Conservation (phyloP, 2,113 vertebrate genomes). For the Anolis sagrei region DNA sequence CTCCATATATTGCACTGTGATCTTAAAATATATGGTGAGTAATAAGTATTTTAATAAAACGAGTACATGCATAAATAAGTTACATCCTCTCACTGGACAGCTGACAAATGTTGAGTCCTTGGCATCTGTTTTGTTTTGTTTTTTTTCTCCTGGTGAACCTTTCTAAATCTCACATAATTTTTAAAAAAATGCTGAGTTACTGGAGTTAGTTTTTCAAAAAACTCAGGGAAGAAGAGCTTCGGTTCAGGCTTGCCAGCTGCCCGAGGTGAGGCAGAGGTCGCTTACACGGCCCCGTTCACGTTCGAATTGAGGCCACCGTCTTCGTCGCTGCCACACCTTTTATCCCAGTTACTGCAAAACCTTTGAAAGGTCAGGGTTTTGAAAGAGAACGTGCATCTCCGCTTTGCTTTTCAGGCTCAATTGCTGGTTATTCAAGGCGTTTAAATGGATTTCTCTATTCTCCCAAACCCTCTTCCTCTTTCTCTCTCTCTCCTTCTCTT, state of each 20-base stretch:
- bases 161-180: not conserved
- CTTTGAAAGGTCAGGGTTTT: conserved; percentile 66
- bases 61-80: too few relatives aligned
- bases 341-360: conserved; percentile 17
- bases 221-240: not conserved
- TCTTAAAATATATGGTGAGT: too few relatives aligned
- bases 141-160: not conserved
- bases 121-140: not conserved
- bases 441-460: conserved; percentile 31
- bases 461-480: conserved; percentile 33
- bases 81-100: not conserved
- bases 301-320: not conserved
- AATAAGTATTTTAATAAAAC: too few relatives aligned
- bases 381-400: conserved; percentile 63
- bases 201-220: not conserved
- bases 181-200: not conserved
- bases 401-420: conserved; percentile 40
- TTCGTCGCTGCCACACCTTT: conserved; percentile 22
- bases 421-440: conserved; percentile 64
- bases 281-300: not conserved
- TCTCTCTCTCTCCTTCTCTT: conserved; percentile 54
- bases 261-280: not conserved
- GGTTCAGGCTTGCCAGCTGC: not conserved
- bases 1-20: too few relatives aligned
- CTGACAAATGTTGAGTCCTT: not conserved